Evolutionary conservation across 1,140 invertebrate species (phyloP), one percentile per base, ranked within the genome.

Genomic region (Geopemphigus sp.): DNA sequence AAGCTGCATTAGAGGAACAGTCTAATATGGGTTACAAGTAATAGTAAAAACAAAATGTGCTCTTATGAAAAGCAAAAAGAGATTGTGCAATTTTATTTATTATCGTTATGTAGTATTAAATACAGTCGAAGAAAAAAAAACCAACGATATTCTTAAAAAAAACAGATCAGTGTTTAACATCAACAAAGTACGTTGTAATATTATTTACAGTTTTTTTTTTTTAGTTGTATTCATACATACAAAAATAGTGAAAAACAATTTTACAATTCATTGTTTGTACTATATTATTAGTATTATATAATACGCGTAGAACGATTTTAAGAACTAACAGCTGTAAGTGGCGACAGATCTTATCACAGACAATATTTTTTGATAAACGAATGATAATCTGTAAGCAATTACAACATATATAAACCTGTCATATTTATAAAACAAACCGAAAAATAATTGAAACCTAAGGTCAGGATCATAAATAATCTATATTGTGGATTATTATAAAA

Each of bases 301-400:
- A n/a, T n/a, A n/a, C n/a, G n/a, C n/a, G n/a, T n/a, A n/a, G n/a
- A n/a, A n/a, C n/a, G n/a, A n/a, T n/a, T n/a, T n/a, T n/a, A n/a
- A n/a, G 26, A 54, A 54, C 47, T 47, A 59, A 61, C 57, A 59
- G 24, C 73, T 78, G 45, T 78, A 78, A 29, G 74, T 39, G 61
- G 74, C 59, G 26, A 80, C 72, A 17, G 56, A 64, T 81, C 78
- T 82, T 45, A 81, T 80, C 47, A 80, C 64, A 80, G 61, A 24
- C 17, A 82, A 56, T 32, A 81, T 81, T 63, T 80, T 81, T 78
- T 82, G 82, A 74, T 82, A 82, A 32, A 82, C 80, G 70, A 82
- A 82, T 24, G 82, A 82, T 19, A 82, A 82, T 63, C 82, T 82
- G 72, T 66, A 82, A 81, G 72, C 8, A 39, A 39, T 4, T 39